These are phyloP conservation scores for Artemia sinica DNA, from an alignment of 2,888 invertebrate species.

Conservation along the genomic window DNA sequence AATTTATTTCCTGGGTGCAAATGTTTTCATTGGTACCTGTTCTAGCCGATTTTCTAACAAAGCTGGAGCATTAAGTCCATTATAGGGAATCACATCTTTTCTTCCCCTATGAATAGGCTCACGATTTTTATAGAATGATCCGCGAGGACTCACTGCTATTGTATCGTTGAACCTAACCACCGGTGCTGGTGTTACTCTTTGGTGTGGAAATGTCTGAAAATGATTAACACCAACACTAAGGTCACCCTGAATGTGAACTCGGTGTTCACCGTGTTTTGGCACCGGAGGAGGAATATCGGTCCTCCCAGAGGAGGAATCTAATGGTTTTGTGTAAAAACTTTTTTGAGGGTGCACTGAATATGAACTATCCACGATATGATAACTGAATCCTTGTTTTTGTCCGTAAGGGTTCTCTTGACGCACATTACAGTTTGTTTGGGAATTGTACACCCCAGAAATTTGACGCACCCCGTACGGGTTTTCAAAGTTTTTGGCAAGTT, in stretches of 20 bases:
- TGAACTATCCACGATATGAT: not conserved
- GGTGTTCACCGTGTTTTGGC: slow-evolving; percentile 7
- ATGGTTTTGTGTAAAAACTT: not conserved
- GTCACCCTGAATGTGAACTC: not conserved
- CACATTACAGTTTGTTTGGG: not conserved
- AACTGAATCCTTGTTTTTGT: slow-evolving; percentile 1
- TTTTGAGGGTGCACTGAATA: not conserved
- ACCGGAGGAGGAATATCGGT: not conserved
- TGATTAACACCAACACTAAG: slow-evolving; percentile 14
- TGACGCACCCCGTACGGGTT: not conserved
- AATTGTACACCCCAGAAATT: not conserved
- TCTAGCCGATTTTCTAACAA: not conserved
- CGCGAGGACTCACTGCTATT: slow-evolving; percentile 10
- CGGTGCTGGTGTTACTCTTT: slow-evolving; percentile 6
- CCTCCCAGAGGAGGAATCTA: not conserved
- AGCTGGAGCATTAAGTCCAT: slow-evolving; percentile 1
- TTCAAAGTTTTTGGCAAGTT: not conserved
- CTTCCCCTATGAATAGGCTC: not conserved
- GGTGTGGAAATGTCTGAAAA: slow-evolving; percentile 3
- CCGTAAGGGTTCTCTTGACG: slow-evolving; percentile 13
- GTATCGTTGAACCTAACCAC: slow-evolving; percentile 6
- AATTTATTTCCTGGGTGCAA: slow-evolving; percentile 12
- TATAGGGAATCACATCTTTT: slow-evolving; percentile 10
- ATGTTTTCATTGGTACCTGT: not conserved
- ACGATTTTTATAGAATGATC: slow-evolving; percentile 4